A percentile compares a stretch with the other conserved stretches of the same genome.
Evolutionary conservation across 2,797 vertebrate species (phyloP).

Genomic region (Gymnothorax reevesii): DNA sequence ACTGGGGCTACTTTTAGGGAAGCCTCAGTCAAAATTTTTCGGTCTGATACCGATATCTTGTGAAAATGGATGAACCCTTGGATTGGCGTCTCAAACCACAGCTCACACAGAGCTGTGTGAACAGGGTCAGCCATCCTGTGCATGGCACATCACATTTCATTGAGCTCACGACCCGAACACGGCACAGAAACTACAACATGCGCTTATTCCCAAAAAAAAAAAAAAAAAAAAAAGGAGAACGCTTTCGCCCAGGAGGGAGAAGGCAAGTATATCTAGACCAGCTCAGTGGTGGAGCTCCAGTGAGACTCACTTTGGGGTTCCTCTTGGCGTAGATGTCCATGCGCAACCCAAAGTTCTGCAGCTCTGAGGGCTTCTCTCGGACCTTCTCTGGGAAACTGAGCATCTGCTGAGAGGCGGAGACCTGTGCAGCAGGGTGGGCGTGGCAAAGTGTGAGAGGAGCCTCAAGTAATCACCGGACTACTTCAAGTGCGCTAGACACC

Average conservation of each 20-base stretch:
- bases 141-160: background rate
- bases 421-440: constrained; percentile 60
- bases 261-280: background rate
- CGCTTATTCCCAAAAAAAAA: background rate
- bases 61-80: too few species aligned
- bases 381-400: constrained; percentile 90
- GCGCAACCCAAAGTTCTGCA: constrained; percentile 92
- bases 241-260: background rate
- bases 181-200: background rate
- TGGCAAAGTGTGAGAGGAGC: background rate
- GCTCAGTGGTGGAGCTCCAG: background rate
- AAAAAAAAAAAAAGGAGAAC: background rate
- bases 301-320: constrained; percentile 80
- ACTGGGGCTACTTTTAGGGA: too few species aligned
- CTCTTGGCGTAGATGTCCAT: constrained; percentile 91
- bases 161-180: background rate
- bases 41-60: too few species aligned
- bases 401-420: constrained; percentile 95
- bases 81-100: too few species aligned
- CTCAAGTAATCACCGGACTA: background rate
- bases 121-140: too few species aligned
- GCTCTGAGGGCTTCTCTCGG: constrained; percentile 89
- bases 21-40: too few species aligned
- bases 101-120: too few species aligned
- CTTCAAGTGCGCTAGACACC: background rate